Conservation (phyloP, 2,888 invertebrate species). For the Trilocha varians region DNA sequence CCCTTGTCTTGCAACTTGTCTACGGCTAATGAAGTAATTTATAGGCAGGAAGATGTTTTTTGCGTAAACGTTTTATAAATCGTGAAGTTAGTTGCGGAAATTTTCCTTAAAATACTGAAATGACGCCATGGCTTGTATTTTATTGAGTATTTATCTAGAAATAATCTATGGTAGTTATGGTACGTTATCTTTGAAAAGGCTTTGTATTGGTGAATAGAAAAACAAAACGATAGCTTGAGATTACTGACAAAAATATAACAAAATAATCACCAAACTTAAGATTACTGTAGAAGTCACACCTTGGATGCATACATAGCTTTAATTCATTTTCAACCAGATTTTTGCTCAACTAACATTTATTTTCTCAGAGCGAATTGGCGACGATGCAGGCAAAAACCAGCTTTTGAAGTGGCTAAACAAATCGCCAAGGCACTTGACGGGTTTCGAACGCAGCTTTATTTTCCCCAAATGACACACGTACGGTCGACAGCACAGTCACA, state of each 20-base stretch:
- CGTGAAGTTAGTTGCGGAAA: too few species aligned
- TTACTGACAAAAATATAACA: too few species aligned
- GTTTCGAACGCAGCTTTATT: conserved; percentile 46
- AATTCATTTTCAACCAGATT: conserved; percentile 19
- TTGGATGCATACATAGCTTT: too few species aligned
- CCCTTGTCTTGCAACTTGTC: conserved; percentile 60
- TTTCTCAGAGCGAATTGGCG: conserved; percentile 7
- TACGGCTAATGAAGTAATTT: conserved; percentile 62
- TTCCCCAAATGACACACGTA: conserved; percentile 47
- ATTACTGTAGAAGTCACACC: too few species aligned
- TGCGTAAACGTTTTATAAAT: not conserved
- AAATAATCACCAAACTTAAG: too few species aligned
- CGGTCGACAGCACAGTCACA: conserved; percentile 22
- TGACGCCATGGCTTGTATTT: too few species aligned
- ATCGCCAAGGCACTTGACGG: conserved; percentile 51
- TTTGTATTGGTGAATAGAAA: too few species aligned
- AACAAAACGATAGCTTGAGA: too few species aligned
- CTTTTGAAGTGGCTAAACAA: conserved; percentile 58
- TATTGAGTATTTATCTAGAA: too few species aligned
- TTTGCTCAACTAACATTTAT: conserved; percentile 11
- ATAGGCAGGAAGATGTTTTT: conserved; percentile 35
- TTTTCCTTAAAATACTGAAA: too few species aligned
- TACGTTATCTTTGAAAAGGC: too few species aligned
- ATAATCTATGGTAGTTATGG: too few species aligned
- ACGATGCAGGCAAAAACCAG: conserved; percentile 26